Conservation (phyloP, 2,113 vertebrate genomes). For the Phodopus roborovskii region DNA sequence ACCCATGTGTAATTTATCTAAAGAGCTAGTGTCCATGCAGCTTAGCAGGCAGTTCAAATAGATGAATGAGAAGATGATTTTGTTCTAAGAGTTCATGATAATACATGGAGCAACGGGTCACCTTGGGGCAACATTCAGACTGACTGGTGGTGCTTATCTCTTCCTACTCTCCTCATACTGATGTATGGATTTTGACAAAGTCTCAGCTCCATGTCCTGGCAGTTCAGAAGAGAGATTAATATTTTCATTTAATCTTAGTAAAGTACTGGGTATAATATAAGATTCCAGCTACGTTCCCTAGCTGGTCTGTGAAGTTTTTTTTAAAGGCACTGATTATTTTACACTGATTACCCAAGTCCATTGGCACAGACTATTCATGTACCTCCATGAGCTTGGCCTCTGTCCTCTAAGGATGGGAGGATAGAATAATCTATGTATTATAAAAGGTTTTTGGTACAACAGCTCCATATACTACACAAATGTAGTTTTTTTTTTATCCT, state of each 20-base stretch:
- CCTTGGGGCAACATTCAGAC: not conserved
- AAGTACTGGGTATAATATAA: not conserved
- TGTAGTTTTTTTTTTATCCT: not conserved
- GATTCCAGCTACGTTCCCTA: not conserved
- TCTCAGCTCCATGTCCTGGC: not conserved
- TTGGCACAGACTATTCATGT: not conserved
- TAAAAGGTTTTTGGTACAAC: not conserved
- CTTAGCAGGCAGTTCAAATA: not conserved
- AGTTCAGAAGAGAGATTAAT: not conserved
- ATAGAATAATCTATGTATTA: not conserved
- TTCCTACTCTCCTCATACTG: not conserved
- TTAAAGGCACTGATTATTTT: constrained; percentile 21
- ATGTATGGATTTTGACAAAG: constrained; percentile 32
- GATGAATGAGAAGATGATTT: not conserved
- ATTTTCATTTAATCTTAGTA: constrained; percentile 36
- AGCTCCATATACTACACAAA: not conserved
- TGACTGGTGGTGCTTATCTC: constrained; percentile 36
- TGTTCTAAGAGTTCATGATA: not conserved
- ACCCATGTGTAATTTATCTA: not conserved
- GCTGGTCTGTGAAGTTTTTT: not conserved
- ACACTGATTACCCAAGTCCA: not conserved
- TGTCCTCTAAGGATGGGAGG: not conserved
- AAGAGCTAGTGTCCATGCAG: not conserved
- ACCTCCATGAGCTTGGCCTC: not conserved
- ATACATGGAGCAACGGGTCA: not conserved